phyloP scores from a whole-genome alignment of 2,888 invertebrate species.

The Hirtodrosophila alboralis region DNA sequence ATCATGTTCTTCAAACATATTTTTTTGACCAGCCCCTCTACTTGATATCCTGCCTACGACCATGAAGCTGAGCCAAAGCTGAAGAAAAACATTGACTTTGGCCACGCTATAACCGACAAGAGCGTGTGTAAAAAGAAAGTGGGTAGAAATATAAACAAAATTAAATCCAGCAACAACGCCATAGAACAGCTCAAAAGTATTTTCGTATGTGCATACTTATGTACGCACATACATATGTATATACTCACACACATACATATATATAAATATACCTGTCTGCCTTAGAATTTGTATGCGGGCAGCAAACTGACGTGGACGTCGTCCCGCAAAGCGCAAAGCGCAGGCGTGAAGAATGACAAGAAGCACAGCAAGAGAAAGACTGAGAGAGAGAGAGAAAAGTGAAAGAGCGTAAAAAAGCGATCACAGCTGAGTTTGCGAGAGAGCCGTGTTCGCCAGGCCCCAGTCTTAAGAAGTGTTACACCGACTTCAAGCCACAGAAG shows the following conservation, averaged over 20 bases:
- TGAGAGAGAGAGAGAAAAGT: no score
- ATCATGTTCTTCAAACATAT: no score
- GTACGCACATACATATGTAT: background rate
- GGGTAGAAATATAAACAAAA: slow-evolving; percentile 68
- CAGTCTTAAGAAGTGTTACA: slow-evolving; percentile 82
- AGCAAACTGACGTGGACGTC: slow-evolving; percentile 63
- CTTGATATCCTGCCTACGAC: no score
- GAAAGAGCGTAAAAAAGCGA: slow-evolving; percentile 22
- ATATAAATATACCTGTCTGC: background rate
- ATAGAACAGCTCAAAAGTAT: slow-evolving; percentile 49
- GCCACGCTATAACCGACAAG: slow-evolving; percentile 13
- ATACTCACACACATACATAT: slow-evolving; percentile 4
- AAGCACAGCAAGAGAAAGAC: slow-evolving; percentile 17
- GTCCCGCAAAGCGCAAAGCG: slow-evolving; percentile 59
- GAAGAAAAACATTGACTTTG: slow-evolving; percentile 22
- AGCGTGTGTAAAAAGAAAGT: slow-evolving; percentile 71
- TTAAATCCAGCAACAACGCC: slow-evolving; percentile 27
- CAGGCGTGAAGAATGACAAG: slow-evolving; percentile 66
- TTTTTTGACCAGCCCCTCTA: no score
- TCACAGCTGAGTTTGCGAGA: slow-evolving; percentile 27
- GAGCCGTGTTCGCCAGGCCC: slow-evolving; percentile 38
- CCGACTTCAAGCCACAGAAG: slow-evolving; percentile 77
- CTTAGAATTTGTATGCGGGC: slow-evolving; percentile 40
- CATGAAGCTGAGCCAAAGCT: slow-evolving; percentile 2
- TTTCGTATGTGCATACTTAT: slow-evolving; percentile 10